Evolutionary conservation across 2,797 vertebrate species (phyloP), one percentile per base, ranked within the genome.

Genomic region (Myripristis murdjan): DNA sequence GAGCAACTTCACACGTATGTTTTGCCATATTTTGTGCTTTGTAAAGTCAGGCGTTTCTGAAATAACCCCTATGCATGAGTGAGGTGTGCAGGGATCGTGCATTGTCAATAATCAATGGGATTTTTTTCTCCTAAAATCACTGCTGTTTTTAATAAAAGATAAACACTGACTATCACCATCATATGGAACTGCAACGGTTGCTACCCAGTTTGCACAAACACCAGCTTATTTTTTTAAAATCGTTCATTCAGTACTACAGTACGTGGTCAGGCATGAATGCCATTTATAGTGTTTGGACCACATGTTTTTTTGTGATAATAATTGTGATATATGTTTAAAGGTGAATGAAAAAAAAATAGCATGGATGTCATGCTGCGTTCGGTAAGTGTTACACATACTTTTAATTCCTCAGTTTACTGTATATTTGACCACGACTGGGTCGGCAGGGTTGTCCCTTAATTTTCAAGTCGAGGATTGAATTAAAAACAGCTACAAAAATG

Each of bases 341-440:
- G 69, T 63, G 65, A 82, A 80, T 77, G 48, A 76, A 90, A 87
- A 90, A 90, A 89, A 91, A 89, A 81, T 14, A 1, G 11, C 46
- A 80, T 75, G 33, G 76, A 64, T 68, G 71, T 81, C 60, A 63
- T 53, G 39, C 53, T 22, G 23, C 24, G 75, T 65, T 6, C 16
- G 15, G 16, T 22, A 26, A 20, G 2, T 44, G 48, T 39, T 46
- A 22, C 22, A 26, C 4, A 39, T 39, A 39, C 5, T 39, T 57
- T 72, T 11, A 14, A 35, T 60, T 22, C 11, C 33, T 16, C 16
- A 2, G 26, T 54, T 11, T 11, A 7, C 58, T n/a, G n/a, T n/a
- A n/a, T n/a, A n/a, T n/a, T 33, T 33, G 5, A 33, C 28, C 3
- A 31, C 5, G 31, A 33, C 31, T 6, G 31, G 31, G 31, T 33